Evolutionary conservation across 2,113 vertebrate species (phyloP).

Genomic region (Talpa occidentalis): DNA sequence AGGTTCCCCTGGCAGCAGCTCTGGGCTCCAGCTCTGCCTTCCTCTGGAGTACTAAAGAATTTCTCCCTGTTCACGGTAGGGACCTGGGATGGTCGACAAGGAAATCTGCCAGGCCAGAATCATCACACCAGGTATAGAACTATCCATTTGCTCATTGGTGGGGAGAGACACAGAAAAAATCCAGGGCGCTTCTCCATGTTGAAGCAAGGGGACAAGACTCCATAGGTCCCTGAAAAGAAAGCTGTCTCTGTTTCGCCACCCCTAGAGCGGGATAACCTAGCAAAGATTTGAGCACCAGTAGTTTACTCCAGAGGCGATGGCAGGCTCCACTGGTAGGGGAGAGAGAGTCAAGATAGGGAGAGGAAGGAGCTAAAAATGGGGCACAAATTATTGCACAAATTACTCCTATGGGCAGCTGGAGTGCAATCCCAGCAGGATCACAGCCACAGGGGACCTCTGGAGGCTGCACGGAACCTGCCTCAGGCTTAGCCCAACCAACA

Average conservation of each 20-base stretch:
- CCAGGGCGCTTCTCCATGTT: background rate
- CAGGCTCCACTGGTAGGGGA: background rate
- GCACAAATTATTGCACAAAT: background rate
- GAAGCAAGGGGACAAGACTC: background rate
- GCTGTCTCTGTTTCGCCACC: background rate
- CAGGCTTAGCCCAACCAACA: background rate
- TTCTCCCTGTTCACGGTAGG: background rate
- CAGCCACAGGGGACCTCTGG: background rate
- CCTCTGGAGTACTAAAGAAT: background rate
- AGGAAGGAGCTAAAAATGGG: background rate
- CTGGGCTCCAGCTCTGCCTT: background rate
- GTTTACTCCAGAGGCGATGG: background rate
- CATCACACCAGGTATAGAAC: background rate
- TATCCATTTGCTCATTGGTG: background rate
- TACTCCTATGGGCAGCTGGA: background rate
- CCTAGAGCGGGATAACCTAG: background rate
- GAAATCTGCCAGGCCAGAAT: background rate
- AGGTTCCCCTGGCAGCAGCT: background rate
- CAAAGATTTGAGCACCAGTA: background rate
- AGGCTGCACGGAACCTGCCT: background rate
- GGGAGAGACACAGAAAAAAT: background rate
- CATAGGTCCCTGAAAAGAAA: background rate
- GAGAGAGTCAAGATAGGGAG: background rate
- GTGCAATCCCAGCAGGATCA: background rate
- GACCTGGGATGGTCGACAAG: background rate